Conservation (phyloP, 2,113 vertebrate species). For the Triplophysa tibetana region DNA sequence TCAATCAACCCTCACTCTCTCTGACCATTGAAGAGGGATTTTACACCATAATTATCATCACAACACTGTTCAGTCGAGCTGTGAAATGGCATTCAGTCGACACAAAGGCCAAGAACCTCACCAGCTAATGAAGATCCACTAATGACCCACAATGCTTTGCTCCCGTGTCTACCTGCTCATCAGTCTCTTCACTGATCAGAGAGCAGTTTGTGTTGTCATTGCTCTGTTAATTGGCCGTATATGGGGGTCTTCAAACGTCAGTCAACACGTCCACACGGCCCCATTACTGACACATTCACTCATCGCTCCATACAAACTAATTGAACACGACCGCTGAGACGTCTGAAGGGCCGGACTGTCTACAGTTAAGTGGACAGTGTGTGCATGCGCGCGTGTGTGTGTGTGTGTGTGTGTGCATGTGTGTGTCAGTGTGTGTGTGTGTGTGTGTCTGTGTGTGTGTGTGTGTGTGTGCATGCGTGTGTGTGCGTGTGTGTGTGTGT, state of each 20-base stretch:
- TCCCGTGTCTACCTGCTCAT: constrained; percentile 4
- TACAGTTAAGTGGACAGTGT: not conserved
- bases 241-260: constrained; percentile 34
- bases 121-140: constrained; percentile 15
- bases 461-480: too few relatives aligned
- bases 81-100: not conserved
- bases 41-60: not conserved
- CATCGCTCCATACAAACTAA: not conserved
- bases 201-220: not conserved
- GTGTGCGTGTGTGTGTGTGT: too few relatives aligned
- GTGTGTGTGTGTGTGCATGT: too few relatives aligned
- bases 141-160: constrained; percentile 27
- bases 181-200: constrained; percentile 3
- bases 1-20: too few relatives aligned
- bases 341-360: not conserved
- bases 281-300: constrained; percentile 29
- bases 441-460: too few relatives aligned
- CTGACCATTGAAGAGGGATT: not conserved
- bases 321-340: not conserved
- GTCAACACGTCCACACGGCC: not conserved
- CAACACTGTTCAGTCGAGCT: not conserved
- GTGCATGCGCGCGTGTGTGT: too few relatives aligned
- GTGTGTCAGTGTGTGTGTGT: too few relatives aligned
- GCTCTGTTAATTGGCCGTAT: constrained; percentile 37
- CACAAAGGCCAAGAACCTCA: not conserved